A percentile compares a stretch with the other conserved stretches of the same genome.
Conservation (phyloP, 2,797 vertebrate species). For the Pseudopleuronectes americanus region DNA sequence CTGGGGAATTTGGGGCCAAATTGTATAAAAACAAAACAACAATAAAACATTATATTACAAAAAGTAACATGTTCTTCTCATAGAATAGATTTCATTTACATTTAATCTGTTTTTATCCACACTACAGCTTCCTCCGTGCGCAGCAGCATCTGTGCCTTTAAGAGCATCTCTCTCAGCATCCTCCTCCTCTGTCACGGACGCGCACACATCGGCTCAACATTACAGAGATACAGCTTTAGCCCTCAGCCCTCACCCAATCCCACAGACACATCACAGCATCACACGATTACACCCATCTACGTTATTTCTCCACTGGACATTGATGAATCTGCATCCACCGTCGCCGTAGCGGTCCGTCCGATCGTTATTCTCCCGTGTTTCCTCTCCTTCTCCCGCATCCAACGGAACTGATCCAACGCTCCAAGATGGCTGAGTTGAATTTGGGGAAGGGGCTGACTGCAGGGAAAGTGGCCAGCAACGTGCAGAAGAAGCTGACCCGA, state of each 20-base stretch:
- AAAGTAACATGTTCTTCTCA: too few relatives aligned
- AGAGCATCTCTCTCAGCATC: constrained; percentile 77
- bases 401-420: constrained; percentile 62
- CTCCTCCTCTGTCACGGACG: constrained; percentile 70
- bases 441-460: constrained; percentile 97
- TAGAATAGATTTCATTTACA: too few relatives aligned
- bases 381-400: constrained; percentile 59
- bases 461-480: constrained; percentile 96
- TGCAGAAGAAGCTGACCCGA: constrained; percentile 96
- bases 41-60: too few relatives aligned
- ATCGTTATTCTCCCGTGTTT: constrained; percentile 45
- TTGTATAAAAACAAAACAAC: too few relatives aligned
- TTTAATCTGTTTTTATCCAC: too few relatives aligned
- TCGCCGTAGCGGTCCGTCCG: constrained; percentile 67
- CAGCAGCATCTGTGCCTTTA: constrained; percentile 71
- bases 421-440: constrained; percentile 96
- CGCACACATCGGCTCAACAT: constrained; percentile 60
- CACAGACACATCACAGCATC: constrained; percentile 11
- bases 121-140: too few relatives aligned
- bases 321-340: constrained; percentile 62
- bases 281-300: constrained; percentile 12
- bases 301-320: constrained; percentile 56
- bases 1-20: too few relatives aligned
- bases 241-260: constrained; percentile 29
- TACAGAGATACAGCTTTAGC: constrained; percentile 54